These are phyloP conservation scores for Latrodectus elegans DNA, from an alignment of 2,888 invertebrate genomes.

Conservation along the genomic window DNA sequence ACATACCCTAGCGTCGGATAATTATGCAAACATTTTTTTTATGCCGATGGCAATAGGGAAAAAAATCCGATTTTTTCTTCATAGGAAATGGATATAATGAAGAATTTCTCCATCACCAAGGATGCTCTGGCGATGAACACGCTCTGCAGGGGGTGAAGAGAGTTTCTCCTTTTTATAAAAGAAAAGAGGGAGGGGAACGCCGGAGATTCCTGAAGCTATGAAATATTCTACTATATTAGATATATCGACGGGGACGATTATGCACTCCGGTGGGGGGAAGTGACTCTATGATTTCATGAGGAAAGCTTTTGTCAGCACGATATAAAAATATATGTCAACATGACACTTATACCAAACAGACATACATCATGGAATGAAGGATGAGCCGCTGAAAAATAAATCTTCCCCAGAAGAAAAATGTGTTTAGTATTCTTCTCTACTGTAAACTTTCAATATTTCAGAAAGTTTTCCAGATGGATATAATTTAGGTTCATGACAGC, in stretches of 20 bases:
- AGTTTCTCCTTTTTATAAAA: neutral
- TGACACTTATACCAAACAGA: neutral
- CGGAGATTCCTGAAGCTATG: neutral
- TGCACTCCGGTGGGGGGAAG: neutral
- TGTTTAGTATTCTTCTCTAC: too few species aligned
- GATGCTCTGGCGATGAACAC: neutral
- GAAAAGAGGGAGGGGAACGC: constrained; percentile 4
- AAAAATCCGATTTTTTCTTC: too few species aligned
- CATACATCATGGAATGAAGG: neutral
- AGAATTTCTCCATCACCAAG: neutral
- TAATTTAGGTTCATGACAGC: too few species aligned
- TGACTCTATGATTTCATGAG: neutral
- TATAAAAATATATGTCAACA: neutral
- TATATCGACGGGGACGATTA: constrained; percentile 1
- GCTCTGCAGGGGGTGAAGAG: too few species aligned
- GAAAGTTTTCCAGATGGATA: too few species aligned
- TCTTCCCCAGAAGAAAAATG: neutral
- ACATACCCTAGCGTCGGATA: too few species aligned
- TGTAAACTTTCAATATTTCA: too few species aligned
- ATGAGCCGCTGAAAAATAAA: neutral
- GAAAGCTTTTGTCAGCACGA: neutral
- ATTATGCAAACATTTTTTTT: too few species aligned
- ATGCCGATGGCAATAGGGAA: too few species aligned
- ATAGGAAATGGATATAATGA: neutral
- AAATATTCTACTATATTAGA: constrained; percentile 22